These are phyloP conservation scores for Scopus umbretta DNA, from an alignment of 2,113 vertebrate genomes.

Conservation along the genomic window DNA sequence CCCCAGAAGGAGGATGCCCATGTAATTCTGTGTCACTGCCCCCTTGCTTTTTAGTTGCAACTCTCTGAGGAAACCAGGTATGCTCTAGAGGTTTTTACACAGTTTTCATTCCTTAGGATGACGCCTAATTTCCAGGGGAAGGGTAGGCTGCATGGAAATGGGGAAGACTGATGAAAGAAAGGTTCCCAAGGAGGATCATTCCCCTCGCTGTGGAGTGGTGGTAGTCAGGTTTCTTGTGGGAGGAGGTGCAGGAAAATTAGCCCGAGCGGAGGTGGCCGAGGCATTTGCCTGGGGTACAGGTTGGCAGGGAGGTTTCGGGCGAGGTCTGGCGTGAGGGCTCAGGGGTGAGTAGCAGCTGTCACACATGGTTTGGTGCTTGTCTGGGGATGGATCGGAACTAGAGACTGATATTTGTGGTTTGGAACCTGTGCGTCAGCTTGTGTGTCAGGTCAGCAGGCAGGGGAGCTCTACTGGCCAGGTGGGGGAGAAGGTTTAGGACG, in stretches of 20 bases:
- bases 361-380: background rate
- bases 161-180: background rate
- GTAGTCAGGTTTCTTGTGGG: background rate
- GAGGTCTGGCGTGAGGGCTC: background rate
- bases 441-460: background rate
- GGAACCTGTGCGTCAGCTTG: background rate
- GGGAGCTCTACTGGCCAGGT: background rate
- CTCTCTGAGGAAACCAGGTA: constrained; percentile 27
- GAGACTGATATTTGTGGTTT: background rate
- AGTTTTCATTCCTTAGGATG: background rate
- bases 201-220: background rate
- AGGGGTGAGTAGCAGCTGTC: background rate
- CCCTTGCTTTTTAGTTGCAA: background rate
- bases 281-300: background rate
- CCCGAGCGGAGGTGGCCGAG: background rate
- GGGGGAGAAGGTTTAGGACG: background rate
- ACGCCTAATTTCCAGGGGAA: background rate
- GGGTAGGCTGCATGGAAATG: background rate
- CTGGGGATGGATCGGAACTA: background rate
- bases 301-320: background rate
- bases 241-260: background rate
- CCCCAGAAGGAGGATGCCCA: background rate
- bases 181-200: background rate
- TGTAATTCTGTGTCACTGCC: background rate
- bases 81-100: background rate